A percentile compares a stretch with the other conserved stretches of the same genome.
These are phyloP conservation scores for Hypercompe scribonia DNA, from an alignment of 2,888 invertebrate genomes.

Conservation along the genomic window DNA sequence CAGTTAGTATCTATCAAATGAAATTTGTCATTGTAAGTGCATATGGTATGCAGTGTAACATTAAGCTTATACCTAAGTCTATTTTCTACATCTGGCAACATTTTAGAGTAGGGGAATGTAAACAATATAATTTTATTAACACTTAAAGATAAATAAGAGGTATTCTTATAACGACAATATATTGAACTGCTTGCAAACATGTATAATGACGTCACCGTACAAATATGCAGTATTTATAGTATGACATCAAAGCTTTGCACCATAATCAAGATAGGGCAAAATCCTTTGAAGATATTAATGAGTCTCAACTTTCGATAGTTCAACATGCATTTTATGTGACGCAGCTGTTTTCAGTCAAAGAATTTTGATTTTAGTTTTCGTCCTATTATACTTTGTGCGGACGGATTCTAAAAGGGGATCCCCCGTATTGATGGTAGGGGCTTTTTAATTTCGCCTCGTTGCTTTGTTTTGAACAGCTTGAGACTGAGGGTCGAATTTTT, in stretches of 20 bases:
- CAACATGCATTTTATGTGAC: slow-evolving; percentile 24
- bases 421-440: slow-evolving; percentile 17
- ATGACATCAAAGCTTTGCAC: slow-evolving; percentile 19
- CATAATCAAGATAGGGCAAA: slow-evolving; percentile 27
- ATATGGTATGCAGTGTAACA: too few relatives aligned
- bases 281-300: slow-evolving; percentile 43
- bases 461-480: slow-evolving; percentile 11
- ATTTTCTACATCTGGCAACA: too few relatives aligned
- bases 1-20: too few relatives aligned
- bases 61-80: too few relatives aligned
- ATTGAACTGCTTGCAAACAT: neutral
- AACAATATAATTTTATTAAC: too few relatives aligned
- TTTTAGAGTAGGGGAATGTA: too few relatives aligned
- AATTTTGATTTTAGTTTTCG: slow-evolving; percentile 29
- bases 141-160: neutral
- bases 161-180: neutral
- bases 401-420: slow-evolving; percentile 18
- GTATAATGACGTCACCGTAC: slow-evolving; percentile 2
- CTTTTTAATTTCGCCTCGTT: slow-evolving; percentile 19
- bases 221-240: slow-evolving; percentile 20
- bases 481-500: slow-evolving; percentile 5
- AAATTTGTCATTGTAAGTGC: too few relatives aligned
- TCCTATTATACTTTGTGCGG: slow-evolving; percentile 14
- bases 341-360: slow-evolving; percentile 23
- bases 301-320: slow-evolving; percentile 34